Evolutionary conservation across 2,888 invertebrate genomes (phyloP).

Genomic region (Eutolmus rufibarbis): DNA sequence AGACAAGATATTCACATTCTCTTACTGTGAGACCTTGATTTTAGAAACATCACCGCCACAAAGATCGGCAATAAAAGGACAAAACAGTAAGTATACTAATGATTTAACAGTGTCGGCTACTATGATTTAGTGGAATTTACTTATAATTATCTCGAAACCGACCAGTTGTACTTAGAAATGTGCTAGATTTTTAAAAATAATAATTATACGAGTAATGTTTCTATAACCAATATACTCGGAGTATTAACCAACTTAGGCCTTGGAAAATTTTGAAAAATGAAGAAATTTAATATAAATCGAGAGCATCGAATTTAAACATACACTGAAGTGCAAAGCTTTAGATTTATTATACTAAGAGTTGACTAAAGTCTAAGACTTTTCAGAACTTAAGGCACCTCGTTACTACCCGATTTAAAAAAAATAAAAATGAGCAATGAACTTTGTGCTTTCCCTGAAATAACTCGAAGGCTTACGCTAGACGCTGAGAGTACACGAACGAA

Average conservation of each 20-base stretch:
- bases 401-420: slow-evolving; percentile 3
- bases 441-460: slow-evolving; percentile 13
- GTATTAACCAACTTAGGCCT: not conserved
- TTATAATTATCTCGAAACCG: not conserved
- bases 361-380: not conserved
- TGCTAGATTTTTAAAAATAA: not conserved
- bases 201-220: not conserved
- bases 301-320: not conserved
- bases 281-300: not conserved
- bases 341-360: not conserved
- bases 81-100: not conserved
- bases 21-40: not conserved
- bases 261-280: not conserved
- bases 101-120: not conserved
- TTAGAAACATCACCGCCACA: not conserved
- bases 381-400: slow-evolving; percentile 23
- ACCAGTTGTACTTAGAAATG: not conserved
- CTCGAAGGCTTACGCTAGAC: not conserved
- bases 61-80: not conserved
- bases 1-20: not conserved
- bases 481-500: not conserved
- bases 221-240: not conserved
- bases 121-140: not conserved
- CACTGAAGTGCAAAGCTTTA: not conserved
- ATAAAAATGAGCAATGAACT: not conserved